Evolutionary conservation across 2,113 vertebrate genomes (phyloP).

Genomic region (Campylomormyrus tamandua): DNA sequence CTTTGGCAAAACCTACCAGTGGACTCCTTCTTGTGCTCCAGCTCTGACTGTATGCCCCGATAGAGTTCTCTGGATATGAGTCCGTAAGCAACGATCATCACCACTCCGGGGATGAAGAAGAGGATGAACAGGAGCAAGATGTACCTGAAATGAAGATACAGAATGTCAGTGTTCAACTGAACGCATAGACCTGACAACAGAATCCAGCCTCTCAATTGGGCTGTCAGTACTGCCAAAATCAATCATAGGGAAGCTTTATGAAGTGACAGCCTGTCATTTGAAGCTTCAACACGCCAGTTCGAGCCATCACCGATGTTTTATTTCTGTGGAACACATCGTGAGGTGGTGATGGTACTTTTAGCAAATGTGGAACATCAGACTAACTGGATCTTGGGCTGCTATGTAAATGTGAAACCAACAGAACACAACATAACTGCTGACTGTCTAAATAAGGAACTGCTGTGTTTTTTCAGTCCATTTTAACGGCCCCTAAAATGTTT

Average conservation of each 20-base stretch:
- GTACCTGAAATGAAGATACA: slow-evolving; percentile 48
- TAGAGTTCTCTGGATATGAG: slow-evolving; percentile 70
- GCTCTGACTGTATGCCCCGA: slow-evolving; percentile 66
- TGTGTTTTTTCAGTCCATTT: background rate
- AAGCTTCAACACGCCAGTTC: background rate
- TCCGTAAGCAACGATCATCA: slow-evolving; percentile 68
- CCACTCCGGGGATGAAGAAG: slow-evolving; percentile 65
- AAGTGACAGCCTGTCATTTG: background rate
- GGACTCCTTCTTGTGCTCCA: slow-evolving; percentile 56
- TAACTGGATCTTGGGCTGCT: background rate
- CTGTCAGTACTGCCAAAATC: background rate
- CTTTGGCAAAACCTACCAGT: slow-evolving; percentile 45
- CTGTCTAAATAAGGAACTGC: background rate
- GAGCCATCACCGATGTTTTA: background rate
- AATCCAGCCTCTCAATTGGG: background rate
- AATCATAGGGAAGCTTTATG: background rate
- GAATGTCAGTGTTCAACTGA: background rate
- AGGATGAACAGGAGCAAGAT: slow-evolving; percentile 59
- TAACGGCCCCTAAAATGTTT: background rate
- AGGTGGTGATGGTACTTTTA: background rate
- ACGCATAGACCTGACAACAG: background rate
- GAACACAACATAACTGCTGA: background rate
- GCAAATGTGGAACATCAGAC: background rate
- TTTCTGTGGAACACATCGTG: background rate
- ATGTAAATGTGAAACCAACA: background rate